These are phyloP conservation scores for Polypterus bichir DNA, from an alignment of 2,113 vertebrate genomes.

Conservation along the genomic window DNA sequence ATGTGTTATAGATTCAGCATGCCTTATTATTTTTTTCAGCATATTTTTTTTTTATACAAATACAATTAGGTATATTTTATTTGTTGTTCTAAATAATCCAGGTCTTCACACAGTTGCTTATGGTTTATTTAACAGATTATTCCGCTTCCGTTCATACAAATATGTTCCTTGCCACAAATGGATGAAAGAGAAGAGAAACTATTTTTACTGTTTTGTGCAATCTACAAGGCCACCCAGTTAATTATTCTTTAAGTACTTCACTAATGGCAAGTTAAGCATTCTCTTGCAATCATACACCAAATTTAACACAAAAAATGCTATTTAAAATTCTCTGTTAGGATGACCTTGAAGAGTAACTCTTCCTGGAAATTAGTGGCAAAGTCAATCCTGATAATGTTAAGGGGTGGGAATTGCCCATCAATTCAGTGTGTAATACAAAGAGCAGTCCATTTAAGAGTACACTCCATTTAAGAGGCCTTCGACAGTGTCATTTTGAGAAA, in stretches of 20 bases:
- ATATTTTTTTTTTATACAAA: too few species aligned
- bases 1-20: too few species aligned
- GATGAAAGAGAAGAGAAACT: conserved; percentile 75
- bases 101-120: too few species aligned
- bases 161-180: conserved; percentile 55
- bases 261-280: conserved; percentile 81
- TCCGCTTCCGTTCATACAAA: neutral
- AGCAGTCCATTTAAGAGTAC: conserved; percentile 42
- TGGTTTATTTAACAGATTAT: too few species aligned
- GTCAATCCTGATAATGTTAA: conserved; percentile 50
- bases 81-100: too few species aligned
- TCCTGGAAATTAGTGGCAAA: conserved; percentile 63
- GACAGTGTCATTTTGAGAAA: conserved; percentile 33
- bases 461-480: conserved; percentile 26
- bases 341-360: conserved; percentile 72
- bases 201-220: conserved; percentile 94
- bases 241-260: conserved; percentile 84
- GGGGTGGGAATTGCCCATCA: conserved; percentile 58
- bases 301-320: conserved; percentile 54
- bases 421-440: conserved; percentile 35
- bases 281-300: conserved; percentile 87
- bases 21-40: too few species aligned
- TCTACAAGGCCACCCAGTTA: conserved; percentile 78
- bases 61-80: too few species aligned
- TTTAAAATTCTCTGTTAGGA: conserved; percentile 58